Conservation (phyloP, 1,140 invertebrate species). For the Ptiloglossa arizonensis region DNA sequence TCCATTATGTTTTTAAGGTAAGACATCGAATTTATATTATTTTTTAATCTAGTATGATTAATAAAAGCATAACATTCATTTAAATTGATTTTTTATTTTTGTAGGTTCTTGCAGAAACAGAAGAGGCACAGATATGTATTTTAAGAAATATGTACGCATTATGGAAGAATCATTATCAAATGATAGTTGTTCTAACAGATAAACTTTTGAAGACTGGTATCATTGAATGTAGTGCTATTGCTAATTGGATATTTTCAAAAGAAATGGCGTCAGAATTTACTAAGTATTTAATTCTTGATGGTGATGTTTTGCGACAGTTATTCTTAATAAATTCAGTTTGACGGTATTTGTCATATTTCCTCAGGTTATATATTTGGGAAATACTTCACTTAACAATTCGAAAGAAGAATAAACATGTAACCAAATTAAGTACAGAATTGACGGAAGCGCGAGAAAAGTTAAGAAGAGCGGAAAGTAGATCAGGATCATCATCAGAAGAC, state of each 20-base stretch:
- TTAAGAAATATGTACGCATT: slow-evolving; percentile 96
- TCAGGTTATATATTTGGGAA: slow-evolving; percentile 96
- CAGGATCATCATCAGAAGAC: slow-evolving; percentile 90
- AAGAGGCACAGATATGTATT: slow-evolving; percentile 97
- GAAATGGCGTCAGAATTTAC: slow-evolving; percentile 97
- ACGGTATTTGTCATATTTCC: slow-evolving; percentile 35
- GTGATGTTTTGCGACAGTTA: neutral
- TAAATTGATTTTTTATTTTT: slow-evolving; percentile 41
- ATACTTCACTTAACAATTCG: slow-evolving; percentile 97
- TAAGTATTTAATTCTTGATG: slow-evolving; percentile 83
- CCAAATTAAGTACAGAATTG: slow-evolving; percentile 91
- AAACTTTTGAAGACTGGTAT: slow-evolving; percentile 99
- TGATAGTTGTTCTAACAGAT: slow-evolving; percentile 97
- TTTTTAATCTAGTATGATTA: neutral
- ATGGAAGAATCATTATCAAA: slow-evolving; percentile 97
- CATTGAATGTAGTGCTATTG: slow-evolving; percentile 97
- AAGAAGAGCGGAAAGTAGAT: slow-evolving; percentile 88
- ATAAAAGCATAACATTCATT: neutral
- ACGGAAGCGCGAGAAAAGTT: slow-evolving; percentile 93
- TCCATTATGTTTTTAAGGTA: slow-evolving; percentile 96
- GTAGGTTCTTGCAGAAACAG: slow-evolving; percentile 92
- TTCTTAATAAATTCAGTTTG: neutral
- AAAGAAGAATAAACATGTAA: slow-evolving; percentile 98
- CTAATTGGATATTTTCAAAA: slow-evolving; percentile 99
- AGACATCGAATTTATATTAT: slow-evolving; percentile 1